Evolutionary conservation across 2,797 vertebrate species (phyloP).

Genomic region (Lates japonicus): DNA sequence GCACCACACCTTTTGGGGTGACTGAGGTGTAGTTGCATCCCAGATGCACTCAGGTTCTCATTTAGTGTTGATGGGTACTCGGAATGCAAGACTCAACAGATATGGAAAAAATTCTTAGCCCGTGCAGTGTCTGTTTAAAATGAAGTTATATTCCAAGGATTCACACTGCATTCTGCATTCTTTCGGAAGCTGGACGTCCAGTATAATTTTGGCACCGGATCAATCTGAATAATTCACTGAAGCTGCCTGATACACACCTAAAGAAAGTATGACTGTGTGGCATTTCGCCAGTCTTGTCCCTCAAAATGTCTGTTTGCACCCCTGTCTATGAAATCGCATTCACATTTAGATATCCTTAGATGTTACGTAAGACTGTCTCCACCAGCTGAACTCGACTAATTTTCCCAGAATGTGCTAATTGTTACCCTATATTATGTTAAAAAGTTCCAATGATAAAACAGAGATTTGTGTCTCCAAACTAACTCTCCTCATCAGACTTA

Average conservation of each 20-base stretch:
- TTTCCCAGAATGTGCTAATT: neutral
- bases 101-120: too few species aligned
- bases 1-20: too few species aligned
- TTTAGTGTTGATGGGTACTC: too few species aligned
- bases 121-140: neutral
- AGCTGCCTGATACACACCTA: slow-evolving; percentile 23
- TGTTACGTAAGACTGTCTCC: neutral
- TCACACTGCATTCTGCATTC: neutral
- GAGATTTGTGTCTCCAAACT: slow-evolving; percentile 51
- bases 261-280: slow-evolving; percentile 8
- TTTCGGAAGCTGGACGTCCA: neutral
- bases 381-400: neutral
- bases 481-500: slow-evolving; percentile 64
- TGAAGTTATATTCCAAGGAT: neutral
- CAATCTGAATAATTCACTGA: slow-evolving; percentile 18
- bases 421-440: slow-evolving; percentile 16
- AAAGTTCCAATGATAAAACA: slow-evolving; percentile 29
- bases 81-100: too few species aligned
- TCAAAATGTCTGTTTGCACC: neutral
- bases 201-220: slow-evolving; percentile 5
- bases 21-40: too few species aligned
- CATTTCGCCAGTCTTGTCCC: slow-evolving; percentile 16
- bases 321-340: neutral
- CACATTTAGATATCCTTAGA: slow-evolving; percentile 6
- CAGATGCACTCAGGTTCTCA: too few species aligned